Base-by-base conservation (phyloP, 1,140 invertebrate genomes). In the Ephestia elutella region DNA sequence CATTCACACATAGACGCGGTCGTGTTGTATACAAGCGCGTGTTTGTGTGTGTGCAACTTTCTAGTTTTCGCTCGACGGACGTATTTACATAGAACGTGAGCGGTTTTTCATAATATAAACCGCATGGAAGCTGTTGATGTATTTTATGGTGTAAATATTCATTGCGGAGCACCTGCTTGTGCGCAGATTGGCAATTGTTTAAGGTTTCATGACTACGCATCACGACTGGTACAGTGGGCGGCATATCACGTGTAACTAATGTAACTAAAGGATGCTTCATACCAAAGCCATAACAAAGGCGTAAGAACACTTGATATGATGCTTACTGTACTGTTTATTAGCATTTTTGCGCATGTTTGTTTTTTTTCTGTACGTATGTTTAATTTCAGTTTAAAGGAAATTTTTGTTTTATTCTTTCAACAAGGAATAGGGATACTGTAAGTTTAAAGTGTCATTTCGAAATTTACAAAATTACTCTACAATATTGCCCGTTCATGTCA, bases 21-120 rank as follows among this genome's bases (percentile, higher is more conserved):
- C 64, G 62, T 25, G 49, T 62, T 62, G 55, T 53, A 44, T 35
- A 10, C 53, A 51, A 48, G 21, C 68, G 71, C 72, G 67, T 66
- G 70, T 44, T 44, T 63, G 65, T 55, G 15, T 71, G 85, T 86
- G 80, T 56, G 83, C 82, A 63, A 88, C 85, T 88, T 88, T 88
- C 85, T 88, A 88, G 83, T 87, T 87, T 87, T 86, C 83, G 83
- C 82, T 85, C 77, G 77, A 66, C 64, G 70, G 57, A 64, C 62
- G 75, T 86, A 88, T 88, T 86, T 80, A 78, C 85, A 88, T 88
- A 82, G 81, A 82, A 88, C 85, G 85, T 88, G 85, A 81, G 85
- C 73, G 70, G 82, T 86, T 86, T 88, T 88, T 87, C 82, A 82
- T 84, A 85, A 85, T 84, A 86, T 76, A 83, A 80, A 71, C 73